Evolutionary conservation across 2,888 invertebrate species (phyloP).

Genomic region (Hofmannophila pseudospretella): DNA sequence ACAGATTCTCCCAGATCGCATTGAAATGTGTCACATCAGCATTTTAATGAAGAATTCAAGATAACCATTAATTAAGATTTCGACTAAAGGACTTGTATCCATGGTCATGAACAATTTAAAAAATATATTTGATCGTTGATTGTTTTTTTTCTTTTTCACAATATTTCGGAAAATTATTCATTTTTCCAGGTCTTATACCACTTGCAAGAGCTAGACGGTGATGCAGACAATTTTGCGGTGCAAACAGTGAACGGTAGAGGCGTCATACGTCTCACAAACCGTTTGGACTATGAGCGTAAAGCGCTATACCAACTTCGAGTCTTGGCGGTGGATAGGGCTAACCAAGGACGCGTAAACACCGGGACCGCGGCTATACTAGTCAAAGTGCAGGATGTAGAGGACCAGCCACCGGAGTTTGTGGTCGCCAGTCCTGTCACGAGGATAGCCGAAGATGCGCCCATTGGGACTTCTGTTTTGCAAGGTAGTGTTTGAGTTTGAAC

Average conservation of each 20-base stretch:
- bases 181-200: constrained; percentile 85
- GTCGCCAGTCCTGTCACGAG: constrained; percentile 91
- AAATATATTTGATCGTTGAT: too few relatives aligned
- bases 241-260: constrained; percentile 92
- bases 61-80: too few relatives aligned
- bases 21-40: too few relatives aligned
- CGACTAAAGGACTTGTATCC: too few relatives aligned
- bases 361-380: constrained; percentile 92
- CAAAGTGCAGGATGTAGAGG: constrained; percentile 91
- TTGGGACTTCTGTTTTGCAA: constrained; percentile 90
- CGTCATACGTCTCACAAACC: constrained; percentile 84
- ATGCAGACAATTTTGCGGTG: constrained; percentile 86
- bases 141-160: too few relatives aligned
- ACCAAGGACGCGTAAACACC: constrained; percentile 89
- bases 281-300: constrained; percentile 91
- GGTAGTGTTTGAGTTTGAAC: constrained; percentile 58
- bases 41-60: too few relatives aligned
- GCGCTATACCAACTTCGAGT: constrained; percentile 91
- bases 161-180: not conserved
- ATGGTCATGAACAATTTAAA: too few relatives aligned
- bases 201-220: constrained; percentile 88
- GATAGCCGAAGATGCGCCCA: constrained; percentile 89
- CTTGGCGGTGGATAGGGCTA: constrained; percentile 90
- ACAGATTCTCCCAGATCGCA: too few relatives aligned
- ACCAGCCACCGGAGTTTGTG: constrained; percentile 94